A percentile compares a stretch with the other conserved stretches of the same genome.
These are phyloP conservation scores for Colletes latitarsis DNA, from an alignment of 1,140 invertebrate species.

Conservation along the genomic window DNA sequence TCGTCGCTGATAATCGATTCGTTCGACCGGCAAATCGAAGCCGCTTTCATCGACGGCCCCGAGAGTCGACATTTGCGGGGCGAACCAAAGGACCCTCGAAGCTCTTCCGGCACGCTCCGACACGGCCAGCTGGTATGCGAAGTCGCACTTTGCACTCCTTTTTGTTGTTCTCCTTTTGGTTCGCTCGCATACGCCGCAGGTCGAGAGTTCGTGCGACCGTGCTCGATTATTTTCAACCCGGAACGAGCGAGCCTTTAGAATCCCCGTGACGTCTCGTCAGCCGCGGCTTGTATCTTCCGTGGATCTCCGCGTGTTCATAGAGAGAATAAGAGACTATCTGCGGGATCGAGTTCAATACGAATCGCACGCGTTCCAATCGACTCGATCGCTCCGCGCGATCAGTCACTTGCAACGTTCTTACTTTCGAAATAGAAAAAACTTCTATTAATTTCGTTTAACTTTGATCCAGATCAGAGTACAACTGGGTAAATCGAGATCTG, in stretches of 20 bases:
- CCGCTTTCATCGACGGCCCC: background rate
- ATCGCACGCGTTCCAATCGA: background rate
- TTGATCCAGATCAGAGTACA: too few species aligned
- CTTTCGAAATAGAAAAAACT: too few species aligned
- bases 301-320: conserved; percentile 10
- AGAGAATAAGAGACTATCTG: background rate
- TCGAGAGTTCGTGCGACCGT: conserved; percentile 78
- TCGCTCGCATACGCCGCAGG: conserved; percentile 76
- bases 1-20: conserved; percentile 7
- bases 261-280: conserved; percentile 40
- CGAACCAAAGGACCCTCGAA: conserved; percentile 2
- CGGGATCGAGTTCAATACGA: background rate
- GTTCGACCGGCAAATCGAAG: conserved; percentile 2
- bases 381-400: background rate
- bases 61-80: conserved; percentile 24
- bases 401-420: too few species aligned
- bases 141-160: conserved; percentile 52
- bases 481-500: too few species aligned
- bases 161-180: conserved; percentile 68
- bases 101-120: conserved; percentile 33
- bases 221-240: conserved; percentile 78
- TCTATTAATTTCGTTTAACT: too few species aligned
- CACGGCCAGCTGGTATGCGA: conserved; percentile 48
- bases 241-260: conserved; percentile 61
- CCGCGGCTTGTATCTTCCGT: conserved; percentile 5